Percentiles rank a stretch among this genome's conserved stretches.
phyloP scores from a whole-genome alignment of 2,888 invertebrate genomes.

The Anorthoa munda region DNA sequence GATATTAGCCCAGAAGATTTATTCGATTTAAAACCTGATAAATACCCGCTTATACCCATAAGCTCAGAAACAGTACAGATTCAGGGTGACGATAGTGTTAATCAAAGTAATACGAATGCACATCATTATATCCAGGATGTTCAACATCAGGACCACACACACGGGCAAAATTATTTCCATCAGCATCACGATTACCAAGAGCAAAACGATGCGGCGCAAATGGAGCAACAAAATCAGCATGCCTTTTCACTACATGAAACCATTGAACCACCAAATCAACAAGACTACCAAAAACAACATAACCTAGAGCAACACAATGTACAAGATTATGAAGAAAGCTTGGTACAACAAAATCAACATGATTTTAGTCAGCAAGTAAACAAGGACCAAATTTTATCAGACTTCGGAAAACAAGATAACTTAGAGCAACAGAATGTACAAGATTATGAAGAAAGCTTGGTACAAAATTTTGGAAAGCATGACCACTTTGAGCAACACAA shows the following conservation, averaged over 20 bases:
- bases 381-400: conserved; percentile 33
- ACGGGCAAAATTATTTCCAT: conserved; percentile 14
- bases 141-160: conserved; percentile 1
- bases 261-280: conserved; percentile 15
- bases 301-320: conserved; percentile 30
- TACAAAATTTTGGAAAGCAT: conserved; percentile 18
- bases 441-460: no score
- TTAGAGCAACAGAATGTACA: conserved; percentile 30
- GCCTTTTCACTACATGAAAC: conserved; percentile 16
- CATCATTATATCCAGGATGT: not conserved
- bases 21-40: conserved; percentile 16
- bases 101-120: conserved; percentile 30
- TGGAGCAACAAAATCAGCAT: conserved; percentile 30
- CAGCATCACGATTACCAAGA: conserved; percentile 20
- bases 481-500: not conserved
- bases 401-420: conserved; percentile 56
- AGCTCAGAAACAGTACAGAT: conserved; percentile 44
- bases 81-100: conserved; percentile 31
- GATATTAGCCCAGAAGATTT: conserved; percentile 71
- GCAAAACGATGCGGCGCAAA: conserved; percentile 17
- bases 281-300: conserved; percentile 42
- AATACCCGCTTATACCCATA: conserved; percentile 14
- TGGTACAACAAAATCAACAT: conserved; percentile 29
- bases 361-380: conserved; percentile 47
- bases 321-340: conserved; percentile 8